Base-by-base conservation (phyloP, 2,113 vertebrate genomes). In the Castor canadensis region DNA sequence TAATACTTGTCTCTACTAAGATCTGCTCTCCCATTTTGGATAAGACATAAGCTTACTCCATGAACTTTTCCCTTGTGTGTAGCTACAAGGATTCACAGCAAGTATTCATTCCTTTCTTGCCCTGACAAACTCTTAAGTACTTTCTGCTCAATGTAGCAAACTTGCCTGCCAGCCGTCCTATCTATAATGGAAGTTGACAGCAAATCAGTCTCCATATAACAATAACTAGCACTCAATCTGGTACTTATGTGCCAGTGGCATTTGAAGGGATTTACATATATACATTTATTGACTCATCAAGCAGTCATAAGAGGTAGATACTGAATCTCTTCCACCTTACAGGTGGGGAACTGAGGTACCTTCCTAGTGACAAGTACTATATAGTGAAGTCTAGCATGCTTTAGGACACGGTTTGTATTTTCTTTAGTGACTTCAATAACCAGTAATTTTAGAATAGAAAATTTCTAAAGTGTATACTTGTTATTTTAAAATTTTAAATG, bases 281-380 rank as follows among this genome's bases (percentile, higher is more conserved):
- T 96, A 79, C 43, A 56, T 28, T 69, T 66, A 80, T 58, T 82
- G 82, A 82, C n/a, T 71, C n/a, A 40, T 75, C 64, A 64, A 82
- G n/a, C 2, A 76, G 22, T 9, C 54, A 75, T 22, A 66, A 82
- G 22, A 83, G 3, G 1, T 17, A 58, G 28, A 73, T 62, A 66
- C 22, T 80, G 58, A 38, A 73, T 82, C 28, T 75, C 22, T 75
- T 85, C 15, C 16, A 81, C 40, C 13, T 89, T 52, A 89, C 1
- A 82, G 26, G 82, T 69, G 28, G 3, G 17, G 6, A 75, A 47
- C 45, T 16, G 13, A 73, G 11, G 28, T 45, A 20, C 22, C 11
- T 28, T 20, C 22, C 28, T 67, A 17, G 1, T 32, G 13, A 9
- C n/a, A 93, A 83, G 28, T 56, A 17, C 16, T 9, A 0, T 11